Conservation (phyloP, 2,888 invertebrate genomes). For the Xylophagus ater region DNA sequence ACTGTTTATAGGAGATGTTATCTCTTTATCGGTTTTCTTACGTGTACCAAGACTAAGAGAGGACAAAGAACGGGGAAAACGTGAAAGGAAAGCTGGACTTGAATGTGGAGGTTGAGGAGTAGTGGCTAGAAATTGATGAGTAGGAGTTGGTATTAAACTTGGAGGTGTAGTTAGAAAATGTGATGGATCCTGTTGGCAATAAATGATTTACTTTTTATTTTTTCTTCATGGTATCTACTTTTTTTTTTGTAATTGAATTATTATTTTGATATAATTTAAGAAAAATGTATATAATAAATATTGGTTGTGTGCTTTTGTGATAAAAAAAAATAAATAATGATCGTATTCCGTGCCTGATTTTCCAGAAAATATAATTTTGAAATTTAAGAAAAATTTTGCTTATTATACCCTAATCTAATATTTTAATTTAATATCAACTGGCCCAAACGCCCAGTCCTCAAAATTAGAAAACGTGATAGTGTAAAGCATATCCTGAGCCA, state of each 20-base stretch:
- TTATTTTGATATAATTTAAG: slow-evolving; percentile 1
- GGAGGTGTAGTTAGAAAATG: slow-evolving; percentile 21
- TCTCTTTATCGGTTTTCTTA: slow-evolving; percentile 38
- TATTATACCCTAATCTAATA: too few species aligned
- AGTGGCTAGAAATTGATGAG: slow-evolving; percentile 20
- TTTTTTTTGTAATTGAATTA: slow-evolving; percentile 4
- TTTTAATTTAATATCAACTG: too few species aligned
- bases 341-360: too few species aligned
- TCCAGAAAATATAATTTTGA: too few species aligned
- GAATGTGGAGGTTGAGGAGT: slow-evolving; percentile 27
- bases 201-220: slow-evolving; percentile 12
- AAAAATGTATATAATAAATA: slow-evolving; percentile 1
- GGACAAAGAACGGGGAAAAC: slow-evolving; percentile 39
- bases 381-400: too few species aligned
- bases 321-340: too few species aligned
- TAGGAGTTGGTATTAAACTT: slow-evolving; percentile 25
- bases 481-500: too few species aligned
- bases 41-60: slow-evolving; percentile 38
- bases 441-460: too few species aligned
- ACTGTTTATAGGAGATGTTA: slow-evolving; percentile 31
- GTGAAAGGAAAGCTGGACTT: slow-evolving; percentile 38
- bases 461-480: too few species aligned
- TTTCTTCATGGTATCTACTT: not conserved
- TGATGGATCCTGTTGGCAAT: slow-evolving; percentile 19
- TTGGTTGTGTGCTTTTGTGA: slow-evolving; percentile 1